Evolutionary conservation across 1,140 invertebrate genomes (phyloP), one percentile per base, ranked within the genome.

Genomic region (Cylas formicarius): DNA sequence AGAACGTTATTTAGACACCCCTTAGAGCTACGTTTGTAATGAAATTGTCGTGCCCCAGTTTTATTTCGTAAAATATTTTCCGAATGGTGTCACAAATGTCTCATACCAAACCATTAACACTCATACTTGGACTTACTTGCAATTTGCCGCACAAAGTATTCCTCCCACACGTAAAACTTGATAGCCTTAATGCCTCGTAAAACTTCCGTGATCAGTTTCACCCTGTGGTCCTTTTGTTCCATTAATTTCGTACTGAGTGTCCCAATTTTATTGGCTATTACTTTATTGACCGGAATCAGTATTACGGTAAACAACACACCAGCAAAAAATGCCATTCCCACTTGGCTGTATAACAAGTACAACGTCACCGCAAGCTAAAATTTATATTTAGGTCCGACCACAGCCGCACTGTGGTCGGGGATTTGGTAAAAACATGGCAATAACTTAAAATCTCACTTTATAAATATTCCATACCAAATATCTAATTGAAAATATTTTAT

Each of bases 121-220:
- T n/a, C n/a, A n/a, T n/a, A n/a, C n/a, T n/a, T n/a, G 8, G 19
- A 55, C 69, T 59, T 58, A 73, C 71, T 69, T 19, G 62, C 50
- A 36, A 74, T 69, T 23, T 48, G 58, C 32, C 54, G 39, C 3
- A 81, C 73, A 61, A 99, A 98, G 63, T 86, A 81, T 22, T 83
- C 74, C 66, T 99, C 93, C 93, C 93, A 97, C 16, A 87, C 82
- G 64, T 93, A 85, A 27, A 94, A 74, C 70, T 99, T 98, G 6
- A 99, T 81, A 9, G 85, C 82, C 49, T 81, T 77, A 32, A 97
- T 91, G 16, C 91, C 90, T 52, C 75, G 73, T 29, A 98, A 71
- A 47, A 90, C 74, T 73, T 98, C 94, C 34, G 82, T 85, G 58
- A 94, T 89, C 5, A 92, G 61, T 61, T 85, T 86, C 0, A 99